These are phyloP conservation scores for Cebus imitator DNA, from an alignment of 2,113 vertebrate genomes.

Conservation along the genomic window DNA sequence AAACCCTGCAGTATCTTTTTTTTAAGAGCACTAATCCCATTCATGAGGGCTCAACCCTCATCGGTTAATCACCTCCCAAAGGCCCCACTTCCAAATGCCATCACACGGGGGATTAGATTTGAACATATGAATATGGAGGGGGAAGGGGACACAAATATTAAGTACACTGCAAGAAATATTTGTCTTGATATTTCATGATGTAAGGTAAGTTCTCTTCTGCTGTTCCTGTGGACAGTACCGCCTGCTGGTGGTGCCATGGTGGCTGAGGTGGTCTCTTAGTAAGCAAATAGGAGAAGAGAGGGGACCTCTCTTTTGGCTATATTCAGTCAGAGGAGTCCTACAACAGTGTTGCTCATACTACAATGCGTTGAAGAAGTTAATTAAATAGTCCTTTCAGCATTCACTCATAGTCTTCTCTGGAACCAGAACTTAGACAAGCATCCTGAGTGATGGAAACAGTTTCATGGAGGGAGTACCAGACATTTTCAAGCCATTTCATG, in stretches of 20 bases:
- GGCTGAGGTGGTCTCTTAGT: not conserved
- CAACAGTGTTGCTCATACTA: not conserved
- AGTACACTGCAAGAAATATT: not conserved
- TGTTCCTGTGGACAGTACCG: not conserved
- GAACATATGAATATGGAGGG: not conserved
- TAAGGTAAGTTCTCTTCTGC: not conserved
- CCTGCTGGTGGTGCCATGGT: not conserved
- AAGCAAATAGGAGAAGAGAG: not conserved
- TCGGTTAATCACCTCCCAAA: not conserved
- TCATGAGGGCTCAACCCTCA: not conserved
- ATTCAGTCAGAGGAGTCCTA: not conserved
- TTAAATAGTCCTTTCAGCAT: not conserved
- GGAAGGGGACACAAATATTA: not conserved
- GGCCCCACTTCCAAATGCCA: not conserved
- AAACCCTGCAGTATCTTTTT: not conserved
- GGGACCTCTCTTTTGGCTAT: not conserved
- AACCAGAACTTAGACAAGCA: not conserved
- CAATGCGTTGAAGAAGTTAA: not conserved
- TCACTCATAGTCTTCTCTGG: not conserved
- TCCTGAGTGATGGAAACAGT: not conserved
- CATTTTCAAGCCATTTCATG: not conserved
- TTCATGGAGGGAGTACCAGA: not conserved
- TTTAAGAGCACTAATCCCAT: not conserved
- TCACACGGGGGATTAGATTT: not conserved
- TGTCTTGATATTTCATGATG: not conserved